A percentile compares a stretch with the other conserved stretches of the same genome.
Conservation (phyloP, 2,113 vertebrate species). For the Centropristis striata region DNA sequence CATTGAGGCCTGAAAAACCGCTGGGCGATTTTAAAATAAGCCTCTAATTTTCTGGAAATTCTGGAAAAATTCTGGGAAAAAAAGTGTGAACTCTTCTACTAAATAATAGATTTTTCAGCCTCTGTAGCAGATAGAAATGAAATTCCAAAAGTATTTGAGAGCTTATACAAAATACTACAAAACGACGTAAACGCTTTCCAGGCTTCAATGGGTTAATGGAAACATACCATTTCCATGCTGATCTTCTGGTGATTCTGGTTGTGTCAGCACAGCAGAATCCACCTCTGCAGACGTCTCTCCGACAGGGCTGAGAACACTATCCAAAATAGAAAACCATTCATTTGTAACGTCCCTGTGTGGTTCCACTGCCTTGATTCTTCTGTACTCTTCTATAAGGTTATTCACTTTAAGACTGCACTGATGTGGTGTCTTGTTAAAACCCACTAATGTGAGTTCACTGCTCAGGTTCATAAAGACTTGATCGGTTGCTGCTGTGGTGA, state of each 20-base stretch:
- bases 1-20: no score
- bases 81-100: no score
- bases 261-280: constrained; percentile 1
- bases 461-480: constrained; percentile 36
- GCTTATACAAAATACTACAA: no score
- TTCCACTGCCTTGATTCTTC: neutral
- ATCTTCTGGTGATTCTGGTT: neutral
- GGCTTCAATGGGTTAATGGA: no score
- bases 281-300: neutral
- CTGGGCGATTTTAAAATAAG: no score
- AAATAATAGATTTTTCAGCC: no score
- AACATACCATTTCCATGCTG: constrained; percentile 11
- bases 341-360: neutral
- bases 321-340: constrained; percentile 53
- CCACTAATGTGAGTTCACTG: constrained; percentile 37
- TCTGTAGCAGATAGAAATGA: no score
- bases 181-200: no score
- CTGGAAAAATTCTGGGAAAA: no score
- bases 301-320: constrained; percentile 19
- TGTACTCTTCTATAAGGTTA: constrained; percentile 41
- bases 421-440: constrained; percentile 35
- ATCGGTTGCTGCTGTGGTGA: neutral
- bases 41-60: no score
- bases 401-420: constrained; percentile 46
- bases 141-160: no score